A percentile compares a stretch with the other conserved stretches of the same genome.
These are phyloP conservation scores for Auanema sp. DNA, from an alignment of 2,888 invertebrate genomes.

Conservation along the genomic window DNA sequence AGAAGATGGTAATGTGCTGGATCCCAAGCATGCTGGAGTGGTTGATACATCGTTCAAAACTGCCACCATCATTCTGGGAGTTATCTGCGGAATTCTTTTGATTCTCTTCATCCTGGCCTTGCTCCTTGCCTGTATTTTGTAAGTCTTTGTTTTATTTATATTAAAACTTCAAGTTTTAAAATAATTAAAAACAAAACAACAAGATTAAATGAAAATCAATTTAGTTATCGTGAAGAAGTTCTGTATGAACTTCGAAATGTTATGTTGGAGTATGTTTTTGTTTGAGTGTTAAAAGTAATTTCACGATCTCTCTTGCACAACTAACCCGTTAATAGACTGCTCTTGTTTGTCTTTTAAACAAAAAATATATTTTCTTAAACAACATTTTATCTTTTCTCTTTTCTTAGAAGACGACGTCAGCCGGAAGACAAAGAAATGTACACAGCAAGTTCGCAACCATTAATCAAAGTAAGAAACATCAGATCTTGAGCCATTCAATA, in stretches of 20 bases:
- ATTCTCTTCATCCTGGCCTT: slow-evolving; percentile 20
- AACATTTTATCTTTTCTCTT: background rate
- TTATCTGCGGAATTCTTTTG: slow-evolving; percentile 35
- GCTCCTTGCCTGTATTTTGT: slow-evolving; percentile 11
- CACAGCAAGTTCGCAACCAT: slow-evolving; percentile 8
- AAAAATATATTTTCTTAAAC: background rate
- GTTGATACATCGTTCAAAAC: slow-evolving; percentile 49
- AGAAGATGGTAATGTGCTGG: slow-evolving; percentile 39
- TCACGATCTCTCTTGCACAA: too few relatives aligned
- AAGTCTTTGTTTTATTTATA: slow-evolving; percentile 1
- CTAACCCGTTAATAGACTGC: too few relatives aligned
- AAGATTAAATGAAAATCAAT: too few relatives aligned
- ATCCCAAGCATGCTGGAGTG: slow-evolving; percentile 35
- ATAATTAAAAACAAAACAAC: too few relatives aligned
- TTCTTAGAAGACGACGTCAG: slow-evolving; percentile 21
- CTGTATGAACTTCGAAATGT: too few relatives aligned
- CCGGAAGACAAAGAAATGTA: slow-evolving; percentile 23
- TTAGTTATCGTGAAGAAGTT: too few relatives aligned
- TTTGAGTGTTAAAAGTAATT: too few relatives aligned
- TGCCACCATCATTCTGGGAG: slow-evolving; percentile 48
- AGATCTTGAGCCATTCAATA: slow-evolving; percentile 21
- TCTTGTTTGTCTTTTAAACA: background rate
- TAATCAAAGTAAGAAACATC: slow-evolving; percentile 17
- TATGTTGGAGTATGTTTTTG: too few relatives aligned
- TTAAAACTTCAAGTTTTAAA: too few relatives aligned